These are phyloP conservation scores for Sympetrum striolatum DNA, from an alignment of 2,888 invertebrate species.

Conservation along the genomic window DNA sequence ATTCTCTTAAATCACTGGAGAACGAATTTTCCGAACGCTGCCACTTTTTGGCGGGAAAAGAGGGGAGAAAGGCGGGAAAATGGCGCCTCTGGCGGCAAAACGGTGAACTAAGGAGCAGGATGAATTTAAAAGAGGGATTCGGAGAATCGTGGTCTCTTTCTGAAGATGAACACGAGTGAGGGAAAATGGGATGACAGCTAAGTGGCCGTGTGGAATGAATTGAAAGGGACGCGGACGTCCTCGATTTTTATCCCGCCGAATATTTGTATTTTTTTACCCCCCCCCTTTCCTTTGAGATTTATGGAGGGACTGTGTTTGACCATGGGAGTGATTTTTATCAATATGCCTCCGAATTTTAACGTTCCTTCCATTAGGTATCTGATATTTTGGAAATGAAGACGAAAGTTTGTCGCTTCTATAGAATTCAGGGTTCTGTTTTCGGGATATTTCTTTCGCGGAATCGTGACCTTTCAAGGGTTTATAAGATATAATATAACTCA, in stretches of 20 bases:
- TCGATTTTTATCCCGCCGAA: neutral
- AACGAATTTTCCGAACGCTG: neutral
- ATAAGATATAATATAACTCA: no score
- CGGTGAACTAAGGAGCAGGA: neutral
- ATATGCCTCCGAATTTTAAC: neutral
- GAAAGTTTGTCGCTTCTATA: no score
- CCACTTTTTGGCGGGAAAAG: neutral
- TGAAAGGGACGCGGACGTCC: neutral
- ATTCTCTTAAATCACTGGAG: neutral
- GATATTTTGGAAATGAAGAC: no score
- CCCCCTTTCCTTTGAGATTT: no score
- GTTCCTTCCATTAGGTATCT: no score
- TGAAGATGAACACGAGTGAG: conserved; percentile 19
- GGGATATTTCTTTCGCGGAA: no score
- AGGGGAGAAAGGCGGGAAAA: neutral
- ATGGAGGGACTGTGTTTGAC: neutral
- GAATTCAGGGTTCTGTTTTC: no score
- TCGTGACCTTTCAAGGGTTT: no score
- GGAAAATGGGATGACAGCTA: conserved; percentile 17
- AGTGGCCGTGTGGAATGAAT: conserved; percentile 17
- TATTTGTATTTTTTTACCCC: neutral
- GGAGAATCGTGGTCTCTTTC: neutral
- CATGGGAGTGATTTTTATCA: neutral
- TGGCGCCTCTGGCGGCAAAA: neutral
- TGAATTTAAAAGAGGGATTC: neutral